A percentile compares a stretch with the other conserved stretches of the same genome.
phyloP scores from a whole-genome alignment of 2,888 invertebrate species.

The Rhyacophila evoluta region DNA sequence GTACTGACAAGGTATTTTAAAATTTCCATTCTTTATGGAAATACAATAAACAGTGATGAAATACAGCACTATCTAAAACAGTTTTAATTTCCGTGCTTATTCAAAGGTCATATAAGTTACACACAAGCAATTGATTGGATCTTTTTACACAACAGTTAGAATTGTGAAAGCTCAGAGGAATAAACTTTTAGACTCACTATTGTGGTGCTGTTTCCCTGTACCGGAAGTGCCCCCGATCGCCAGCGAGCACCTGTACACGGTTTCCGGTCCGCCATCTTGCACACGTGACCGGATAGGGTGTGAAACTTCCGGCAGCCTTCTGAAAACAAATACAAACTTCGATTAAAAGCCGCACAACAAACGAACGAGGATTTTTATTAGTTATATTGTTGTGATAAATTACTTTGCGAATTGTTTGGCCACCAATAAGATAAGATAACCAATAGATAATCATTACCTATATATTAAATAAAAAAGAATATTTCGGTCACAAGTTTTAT shows the following conservation, averaged over 20 bases:
- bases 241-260: conserved; percentile 31
- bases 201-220: conserved; percentile 7
- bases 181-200: conserved; percentile 22
- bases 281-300: conserved; percentile 44
- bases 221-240: conserved; percentile 4
- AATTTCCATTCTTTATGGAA: too few species aligned
- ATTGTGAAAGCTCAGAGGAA: neutral
- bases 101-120: too few species aligned
- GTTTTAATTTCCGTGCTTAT: too few species aligned
- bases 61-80: too few species aligned
- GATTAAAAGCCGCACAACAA: conserved; percentile 1
- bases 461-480: too few species aligned
- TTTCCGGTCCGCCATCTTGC: conserved; percentile 42
- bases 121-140: neutral
- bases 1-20: too few species aligned
- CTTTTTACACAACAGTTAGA: neutral
- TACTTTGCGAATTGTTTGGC: neutral
- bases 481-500: too few species aligned
- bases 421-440: too few species aligned
- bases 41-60: too few species aligned
- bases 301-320: conserved; percentile 14
- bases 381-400: neutral
- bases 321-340: conserved; percentile 22
- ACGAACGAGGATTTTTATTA: neutral
- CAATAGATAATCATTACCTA: too few species aligned